These are phyloP conservation scores for Tyrannus savana DNA, from an alignment of 2,113 vertebrate species.

Conservation along the genomic window DNA sequence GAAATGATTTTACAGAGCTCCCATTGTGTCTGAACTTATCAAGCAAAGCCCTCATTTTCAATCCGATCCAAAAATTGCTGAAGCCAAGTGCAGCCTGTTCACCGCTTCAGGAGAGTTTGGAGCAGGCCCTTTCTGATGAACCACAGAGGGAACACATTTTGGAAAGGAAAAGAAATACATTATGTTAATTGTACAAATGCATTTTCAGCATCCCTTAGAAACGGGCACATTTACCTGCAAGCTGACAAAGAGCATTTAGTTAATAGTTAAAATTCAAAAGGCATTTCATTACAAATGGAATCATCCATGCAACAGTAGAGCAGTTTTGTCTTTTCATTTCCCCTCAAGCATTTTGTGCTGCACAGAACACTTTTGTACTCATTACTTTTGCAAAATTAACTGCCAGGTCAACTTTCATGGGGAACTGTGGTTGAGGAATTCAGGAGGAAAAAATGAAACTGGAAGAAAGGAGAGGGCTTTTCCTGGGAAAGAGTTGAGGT, in stretches of 20 bases:
- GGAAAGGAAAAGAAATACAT: background rate
- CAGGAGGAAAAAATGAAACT: background rate
- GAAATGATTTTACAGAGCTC: background rate
- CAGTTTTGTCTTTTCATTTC: background rate
- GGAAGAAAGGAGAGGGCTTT: background rate
- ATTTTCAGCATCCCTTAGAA: background rate
- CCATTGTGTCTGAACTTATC: background rate
- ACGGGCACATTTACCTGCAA: background rate
- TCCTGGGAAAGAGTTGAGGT: background rate
- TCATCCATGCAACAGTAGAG: background rate
- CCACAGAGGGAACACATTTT: background rate
- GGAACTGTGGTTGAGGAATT: background rate
- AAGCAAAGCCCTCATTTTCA: conserved; percentile 6
- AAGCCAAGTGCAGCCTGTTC: background rate
- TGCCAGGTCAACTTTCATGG: background rate
- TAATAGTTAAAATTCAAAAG: background rate
- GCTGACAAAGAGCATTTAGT: background rate
- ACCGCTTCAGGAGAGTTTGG: background rate
- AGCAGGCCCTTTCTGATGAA: background rate
- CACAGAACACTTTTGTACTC: background rate
- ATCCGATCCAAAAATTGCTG: background rate
- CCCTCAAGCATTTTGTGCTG: background rate
- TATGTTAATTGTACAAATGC: background rate
- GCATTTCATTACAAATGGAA: background rate
- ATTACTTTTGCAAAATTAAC: background rate